Evolutionary conservation across 2,888 invertebrate species (phyloP), one percentile per base, ranked within the genome.

Genomic region (Pycnomerus fuliginosus): DNA sequence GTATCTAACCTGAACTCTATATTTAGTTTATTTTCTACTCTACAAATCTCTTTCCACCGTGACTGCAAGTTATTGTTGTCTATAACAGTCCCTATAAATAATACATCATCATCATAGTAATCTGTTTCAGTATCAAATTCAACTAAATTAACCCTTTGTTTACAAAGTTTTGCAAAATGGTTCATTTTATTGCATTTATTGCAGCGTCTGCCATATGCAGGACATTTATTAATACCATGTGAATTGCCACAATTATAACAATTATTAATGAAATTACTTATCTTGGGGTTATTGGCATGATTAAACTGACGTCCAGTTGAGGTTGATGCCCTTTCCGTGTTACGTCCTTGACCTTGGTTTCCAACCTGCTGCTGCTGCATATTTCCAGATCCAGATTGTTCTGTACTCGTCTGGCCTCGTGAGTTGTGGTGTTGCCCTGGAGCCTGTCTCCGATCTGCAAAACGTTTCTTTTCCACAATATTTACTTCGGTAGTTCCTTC

Each of bases 151-250:
- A 23, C 24, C 3, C 24, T 34, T 14, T n/a, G 16, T 28, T 28
- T 27, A 29, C 37, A 31, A 16, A 20, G 22, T n/a, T 23, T 38
- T 8, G 38, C 15, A 31, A 39, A 39, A 31, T 39, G 39, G 25
- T 39, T 39, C 25, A 11, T 8, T 11, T 39, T 39, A 24, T 41
- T 41, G 10, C 41, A 41, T 31, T 14, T 25, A 17, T 8, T 15
- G 14, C 37, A 37, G 10, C 10, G 27, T 28, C 28, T 37, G 10
- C 37, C 37, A 16, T 29, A 41, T 8, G 28, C 34, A 11, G 41
- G 34, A 41, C 41, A 34, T 11, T 34, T 14, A 20, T 41, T 41
- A 8, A 41, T 34, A 2, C 15, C 27, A 14, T 41, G 34, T 5
- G 3, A 2, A 10, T 13, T 14, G 16, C 41, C 34, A 32, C 41